Base-by-base conservation (phyloP, 2,888 invertebrate species). In the Eristalis arbustorum region DNA sequence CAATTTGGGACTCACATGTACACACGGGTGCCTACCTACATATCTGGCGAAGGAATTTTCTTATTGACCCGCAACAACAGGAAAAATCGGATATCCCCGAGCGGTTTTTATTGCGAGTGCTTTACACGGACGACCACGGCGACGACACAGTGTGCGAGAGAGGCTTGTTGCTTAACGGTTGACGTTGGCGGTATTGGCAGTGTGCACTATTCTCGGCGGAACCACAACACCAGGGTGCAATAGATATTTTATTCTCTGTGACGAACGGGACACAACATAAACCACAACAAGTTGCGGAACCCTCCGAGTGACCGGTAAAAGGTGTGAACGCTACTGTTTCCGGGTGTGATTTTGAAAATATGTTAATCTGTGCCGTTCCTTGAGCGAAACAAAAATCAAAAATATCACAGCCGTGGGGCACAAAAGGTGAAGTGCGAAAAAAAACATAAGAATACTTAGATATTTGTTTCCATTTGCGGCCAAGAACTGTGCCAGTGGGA, bases 1-100 rank as follows among this genome's bases (percentile, higher is more conserved):
- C 78, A 75, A 78, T 87, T 83, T 77, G 73, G 63, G 34, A 81
- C 68, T n/a, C 81, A 57, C 62, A 80, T 76, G 71, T 72, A 31
- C 49, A 49, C 49, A 49, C 49, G 49, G 18, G 37, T 37, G 3
- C 25, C 25, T 25, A 31, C 31, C 31, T 31, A 37, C 37, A 37
- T 37, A 37, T 37, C 13, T 57, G 13, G 6, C 34, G 28, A 75
- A 68, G 63, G 66, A 42, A 75, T 75, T 63, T 83, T 82, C 69
- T 75, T 74, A 71, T 68, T 85, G 81, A 80, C 62, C 80, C 75
- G 75, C 66, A 76, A 84, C 75, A 80, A 84, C 72, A 80, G 76
- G 81, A 57, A 81, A 76, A 82, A 77, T 85, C 77, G 73, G 73
- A 81, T 85, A 77, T 82, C 85, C 85, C 73, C 77, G 82, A 72